Base-by-base conservation (phyloP, 2,113 vertebrate species). In the Sander lucioperca region DNA sequence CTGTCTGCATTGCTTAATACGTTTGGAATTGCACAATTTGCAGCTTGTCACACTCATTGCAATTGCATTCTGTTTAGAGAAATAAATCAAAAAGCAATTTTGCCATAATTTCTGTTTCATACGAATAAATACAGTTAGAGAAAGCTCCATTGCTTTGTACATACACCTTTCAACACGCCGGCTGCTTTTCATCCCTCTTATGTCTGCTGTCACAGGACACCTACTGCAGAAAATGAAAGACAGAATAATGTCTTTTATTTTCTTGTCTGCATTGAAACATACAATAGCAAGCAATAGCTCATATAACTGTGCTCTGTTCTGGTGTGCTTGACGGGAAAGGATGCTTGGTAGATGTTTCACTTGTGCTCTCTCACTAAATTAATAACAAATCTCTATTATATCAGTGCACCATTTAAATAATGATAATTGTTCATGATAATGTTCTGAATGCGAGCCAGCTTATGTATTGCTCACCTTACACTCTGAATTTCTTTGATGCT, bases 21-120 rank as follows among this genome's bases (percentile, higher is more conserved):
- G 77, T 90, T 79, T 69, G 61, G 74, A 59, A 77, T 71, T 88
- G 72, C 74, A 82, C 84, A 86, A 81, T 88, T 88, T 90, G 72
- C 82, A 77, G 51, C 81, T 86, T 89, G 83, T 87, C 86, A 61
- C 87, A 74, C 61, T 86, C 69, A 6, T 11, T 70, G 81, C 80
- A 76, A 66, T 77, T 75, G 73, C 71, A 58, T 65, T 66, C 73
- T 59, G 59, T 88, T 83, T 68, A 77, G 77, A 84, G 79, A 79
- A 87, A 82, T 70, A 73, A 80, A 82, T 76, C 27, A 39, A 79
- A 64, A 76, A 74, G 69, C 80, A 75, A 82, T 87, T 83, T 83
- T 71, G 70, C 71, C 65, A 62, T 90, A 72, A 66, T 87, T 86
- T 77, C 69, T 78, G 74, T 83, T 64, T 80, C 69, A 51, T 18